Percentiles rank a stretch among this genome's conserved stretches.
Evolutionary conservation across 1,140 invertebrate species (phyloP).

Genomic region (Sitophilus oryzae): DNA sequence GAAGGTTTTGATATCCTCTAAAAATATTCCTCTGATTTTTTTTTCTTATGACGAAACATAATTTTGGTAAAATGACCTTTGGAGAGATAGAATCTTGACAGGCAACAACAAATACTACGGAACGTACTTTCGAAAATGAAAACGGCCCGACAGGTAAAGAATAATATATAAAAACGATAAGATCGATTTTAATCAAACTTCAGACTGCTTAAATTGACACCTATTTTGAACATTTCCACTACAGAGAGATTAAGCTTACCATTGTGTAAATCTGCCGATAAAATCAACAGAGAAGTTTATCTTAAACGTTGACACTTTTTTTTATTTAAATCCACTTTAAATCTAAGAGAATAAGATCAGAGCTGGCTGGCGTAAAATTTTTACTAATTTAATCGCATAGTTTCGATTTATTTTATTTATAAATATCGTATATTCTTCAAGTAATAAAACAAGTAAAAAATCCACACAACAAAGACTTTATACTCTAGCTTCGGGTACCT

Average conservation of each 20-base stretch:
- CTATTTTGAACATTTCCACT: slow-evolving; percentile 16
- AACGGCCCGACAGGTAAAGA: neutral
- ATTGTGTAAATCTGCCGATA: slow-evolving; percentile 8
- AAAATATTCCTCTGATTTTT: no score
- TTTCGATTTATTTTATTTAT: no score
- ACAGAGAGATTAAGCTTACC: slow-evolving; percentile 8
- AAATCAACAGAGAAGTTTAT: neutral
- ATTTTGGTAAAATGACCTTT: neutral
- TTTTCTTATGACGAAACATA: neutral
- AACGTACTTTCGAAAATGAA: neutral
- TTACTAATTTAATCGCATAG: no score
- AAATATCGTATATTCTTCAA: neutral
- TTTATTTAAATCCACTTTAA: slow-evolving; percentile 13
- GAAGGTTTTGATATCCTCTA: no score
- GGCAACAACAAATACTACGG: no score
- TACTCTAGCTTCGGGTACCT: neutral
- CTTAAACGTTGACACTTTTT: slow-evolving; percentile 5
- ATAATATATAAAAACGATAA: slow-evolving; percentile 11
- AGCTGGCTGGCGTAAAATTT: no score
- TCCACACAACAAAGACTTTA: neutral
- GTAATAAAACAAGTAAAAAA: neutral
- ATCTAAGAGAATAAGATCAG: slow-evolving; percentile 2
- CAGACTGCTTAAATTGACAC: slow-evolving; percentile 13
- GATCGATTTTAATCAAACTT: slow-evolving; percentile 14
- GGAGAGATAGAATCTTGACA: slow-evolving; percentile 12